A percentile compares a stretch with the other conserved stretches of the same genome.
Conservation (phyloP, 2,113 vertebrate genomes). For the Tursiops truncatus region DNA sequence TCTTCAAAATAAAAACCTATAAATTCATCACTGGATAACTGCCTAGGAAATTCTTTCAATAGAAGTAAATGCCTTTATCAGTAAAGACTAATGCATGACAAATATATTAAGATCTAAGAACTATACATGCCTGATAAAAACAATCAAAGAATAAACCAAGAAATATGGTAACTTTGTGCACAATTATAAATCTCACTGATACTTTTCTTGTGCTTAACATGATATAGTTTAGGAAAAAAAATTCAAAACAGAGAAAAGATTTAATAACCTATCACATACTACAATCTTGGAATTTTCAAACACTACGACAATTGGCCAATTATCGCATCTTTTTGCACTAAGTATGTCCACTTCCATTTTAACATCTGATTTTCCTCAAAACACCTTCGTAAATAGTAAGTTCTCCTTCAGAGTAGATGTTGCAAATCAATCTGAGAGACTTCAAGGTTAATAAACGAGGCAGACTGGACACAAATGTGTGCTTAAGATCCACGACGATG, state of each 20-base stretch:
- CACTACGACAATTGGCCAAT: neutral
- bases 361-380: neutral
- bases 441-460: neutral
- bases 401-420: neutral
- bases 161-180: neutral
- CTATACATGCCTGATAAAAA: neutral
- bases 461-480: neutral
- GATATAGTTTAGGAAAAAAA: neutral
- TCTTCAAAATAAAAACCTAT: slow-evolving; percentile 25
- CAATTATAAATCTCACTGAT: neutral
- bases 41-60: neutral
- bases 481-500: neutral
- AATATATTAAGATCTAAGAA: neutral
- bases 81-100: neutral
- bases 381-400: neutral
- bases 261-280: neutral
- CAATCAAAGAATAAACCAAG: neutral
- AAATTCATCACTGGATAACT: slow-evolving; percentile 10
- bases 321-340: neutral
- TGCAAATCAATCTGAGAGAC: neutral
- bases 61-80: slow-evolving; percentile 19
- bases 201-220: neutral
- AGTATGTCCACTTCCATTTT: neutral
- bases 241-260: neutral
- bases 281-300: neutral